phyloP scores from a whole-genome alignment of 1,140 invertebrate genomes.

The Araneus ventricosus region DNA sequence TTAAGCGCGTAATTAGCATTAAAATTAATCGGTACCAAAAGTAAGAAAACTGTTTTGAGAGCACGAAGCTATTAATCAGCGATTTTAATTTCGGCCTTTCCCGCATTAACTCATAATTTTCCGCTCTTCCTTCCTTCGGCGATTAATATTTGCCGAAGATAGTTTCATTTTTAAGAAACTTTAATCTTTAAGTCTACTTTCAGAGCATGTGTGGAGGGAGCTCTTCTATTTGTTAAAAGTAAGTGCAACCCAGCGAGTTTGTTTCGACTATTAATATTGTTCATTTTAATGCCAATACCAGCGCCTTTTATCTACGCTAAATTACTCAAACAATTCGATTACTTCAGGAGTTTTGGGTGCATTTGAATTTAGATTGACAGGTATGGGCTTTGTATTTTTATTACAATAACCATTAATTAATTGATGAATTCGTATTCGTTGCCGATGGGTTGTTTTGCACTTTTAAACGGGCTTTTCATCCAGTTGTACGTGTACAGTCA shows the following conservation, averaged over 20 bases:
- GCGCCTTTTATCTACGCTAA: too few relatives aligned
- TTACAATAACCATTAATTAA: too few relatives aligned
- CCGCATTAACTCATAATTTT: constrained; percentile 44
- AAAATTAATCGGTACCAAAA: constrained; percentile 62
- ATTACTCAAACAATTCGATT: too few relatives aligned
- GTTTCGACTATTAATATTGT: background rate
- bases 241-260: background rate
- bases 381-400: too few relatives aligned
- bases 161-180: constrained; percentile 29
- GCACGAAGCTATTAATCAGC: constrained; percentile 45
- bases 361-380: too few relatives aligned
- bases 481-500: too few relatives aligned
- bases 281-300: background rate
- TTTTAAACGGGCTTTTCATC: too few relatives aligned
- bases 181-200: constrained; percentile 1
- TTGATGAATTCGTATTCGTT: too few relatives aligned
- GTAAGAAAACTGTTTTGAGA: constrained; percentile 51
- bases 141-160: constrained; percentile 45
- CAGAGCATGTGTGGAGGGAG: background rate
- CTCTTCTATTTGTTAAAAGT: background rate
- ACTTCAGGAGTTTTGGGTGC: too few relatives aligned
- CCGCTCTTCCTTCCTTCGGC: background rate
- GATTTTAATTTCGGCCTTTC: constrained; percentile 35
- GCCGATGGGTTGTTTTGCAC: too few relatives aligned
- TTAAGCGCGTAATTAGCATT: constrained; percentile 65